phyloP scores from a whole-genome alignment of 2,797 vertebrate species.

The Melopsittacus undulatus region DNA sequence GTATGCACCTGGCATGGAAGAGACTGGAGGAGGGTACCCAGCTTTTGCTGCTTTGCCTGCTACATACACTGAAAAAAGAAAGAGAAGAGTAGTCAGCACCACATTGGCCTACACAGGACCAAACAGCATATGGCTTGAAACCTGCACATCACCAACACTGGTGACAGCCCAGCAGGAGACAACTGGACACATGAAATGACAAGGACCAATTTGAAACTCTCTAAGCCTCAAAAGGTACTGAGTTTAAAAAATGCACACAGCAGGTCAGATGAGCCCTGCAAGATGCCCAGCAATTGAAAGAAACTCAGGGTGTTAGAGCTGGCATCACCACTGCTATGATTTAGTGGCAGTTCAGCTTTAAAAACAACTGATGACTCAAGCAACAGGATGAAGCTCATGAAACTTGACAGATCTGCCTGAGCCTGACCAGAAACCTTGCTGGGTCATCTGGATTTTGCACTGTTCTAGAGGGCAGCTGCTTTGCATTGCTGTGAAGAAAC shows the following conservation, averaged over 20 bases:
- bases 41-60: slow-evolving; percentile 92
- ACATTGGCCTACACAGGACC: neutral
- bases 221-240: neutral
- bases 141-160: neutral
- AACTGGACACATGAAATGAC: neutral
- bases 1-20: slow-evolving; percentile 88
- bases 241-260: neutral
- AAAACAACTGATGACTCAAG: slow-evolving; percentile 27
- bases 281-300: neutral
- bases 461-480: neutral
- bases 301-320: neutral
- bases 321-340: neutral
- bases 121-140: fast-evolving
- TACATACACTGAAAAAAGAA: slow-evolving; percentile 91
- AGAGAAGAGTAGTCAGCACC: slow-evolving; percentile 25
- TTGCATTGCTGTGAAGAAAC: neutral
- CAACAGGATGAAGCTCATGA: neutral
- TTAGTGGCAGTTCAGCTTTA: slow-evolving; percentile 5
- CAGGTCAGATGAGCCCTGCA: neutral
- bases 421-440: slow-evolving; percentile 2
- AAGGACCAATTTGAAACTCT: neutral
- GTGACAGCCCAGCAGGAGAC: neutral
- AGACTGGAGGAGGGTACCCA: slow-evolving; percentile 80
- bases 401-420: slow-evolving; percentile 8
- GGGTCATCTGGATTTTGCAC: slow-evolving; percentile 14